Evolutionary conservation across 2,113 vertebrate genomes (phyloP).

Genomic region (Cyprichromis sp.): DNA sequence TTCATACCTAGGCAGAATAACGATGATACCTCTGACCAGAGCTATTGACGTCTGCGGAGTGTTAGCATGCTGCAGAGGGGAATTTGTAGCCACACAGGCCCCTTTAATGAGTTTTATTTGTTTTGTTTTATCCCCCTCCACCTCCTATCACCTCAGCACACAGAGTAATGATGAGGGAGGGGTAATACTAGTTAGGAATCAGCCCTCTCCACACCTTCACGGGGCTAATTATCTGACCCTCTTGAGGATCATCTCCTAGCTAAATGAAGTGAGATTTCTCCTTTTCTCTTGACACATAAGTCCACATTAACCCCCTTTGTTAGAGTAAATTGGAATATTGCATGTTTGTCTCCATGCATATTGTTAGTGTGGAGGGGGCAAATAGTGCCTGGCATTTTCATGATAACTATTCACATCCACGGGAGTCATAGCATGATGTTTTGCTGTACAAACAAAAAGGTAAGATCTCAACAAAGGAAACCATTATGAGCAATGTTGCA

Average conservation of each 20-base stretch:
- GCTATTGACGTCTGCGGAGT: slow-evolving; percentile 51
- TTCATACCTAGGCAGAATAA: slow-evolving; percentile 58
- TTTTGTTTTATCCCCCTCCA: slow-evolving; percentile 53
- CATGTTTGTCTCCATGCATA: neutral
- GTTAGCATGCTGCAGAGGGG: slow-evolving; percentile 3
- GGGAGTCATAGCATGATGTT: neutral
- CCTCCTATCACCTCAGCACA: slow-evolving; percentile 31
- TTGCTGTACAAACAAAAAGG: neutral
- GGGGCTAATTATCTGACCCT: slow-evolving; percentile 52
- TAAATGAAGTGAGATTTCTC: slow-evolving; percentile 10
- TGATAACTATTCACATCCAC: neutral
- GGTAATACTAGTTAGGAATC: slow-evolving; percentile 1
- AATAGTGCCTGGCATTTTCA: neutral
- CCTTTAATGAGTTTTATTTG: slow-evolving; percentile 61
- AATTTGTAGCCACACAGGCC: slow-evolving; percentile 28
- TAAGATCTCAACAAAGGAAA: neutral
- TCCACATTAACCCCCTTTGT: slow-evolving; percentile 19
- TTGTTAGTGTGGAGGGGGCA: neutral
- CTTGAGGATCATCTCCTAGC: slow-evolving; percentile 26
- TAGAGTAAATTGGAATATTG: neutral
- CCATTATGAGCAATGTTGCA: rapidly evolving
- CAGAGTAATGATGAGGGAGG: slow-evolving; percentile 21
- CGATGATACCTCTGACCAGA: slow-evolving; percentile 24
- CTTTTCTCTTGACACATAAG: neutral
- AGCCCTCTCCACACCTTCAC: slow-evolving; percentile 26